Base-by-base conservation (phyloP, 2,113 vertebrate species). In the Oceanodroma tethys region DNA sequence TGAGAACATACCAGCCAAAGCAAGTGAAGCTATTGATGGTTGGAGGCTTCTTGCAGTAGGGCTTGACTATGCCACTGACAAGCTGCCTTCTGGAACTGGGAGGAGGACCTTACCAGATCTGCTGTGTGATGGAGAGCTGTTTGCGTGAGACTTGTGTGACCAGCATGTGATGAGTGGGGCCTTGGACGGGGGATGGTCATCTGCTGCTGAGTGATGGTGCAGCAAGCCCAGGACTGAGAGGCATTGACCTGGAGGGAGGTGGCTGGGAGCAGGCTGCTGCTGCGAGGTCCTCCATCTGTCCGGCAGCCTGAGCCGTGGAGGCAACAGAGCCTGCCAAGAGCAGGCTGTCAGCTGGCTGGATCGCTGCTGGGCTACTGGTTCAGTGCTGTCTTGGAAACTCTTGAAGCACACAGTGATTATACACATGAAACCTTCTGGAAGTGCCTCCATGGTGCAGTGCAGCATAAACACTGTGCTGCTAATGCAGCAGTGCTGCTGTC, bases 401-500 rank as follows among this genome's bases (percentile, higher is more conserved):
- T 36, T 0, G 1, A 25, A 81, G 79, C 10, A 2, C 5, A 1
- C 29, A 0, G 11, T 27, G 78, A 19, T 82, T 23, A 36, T 52
- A 70, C 32, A 2, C 4, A 1, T 36, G 80, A 56, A 59, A 12
- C 85, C 45, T 7, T 47, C 70, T 93, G 94, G 92, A 65, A 27
- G 34, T 75, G 74, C n/a, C 85, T 82, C 29, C 5, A 0, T 82
- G 92, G 95, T 95, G 95, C 96, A 95, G 81, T 93, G 92, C 94
- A 94, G 96, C 60, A 21, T 1, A 52, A 80, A 30, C 25, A 5
- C 43, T 52, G 90, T 81, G 67, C 83, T 81, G 67, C 83, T 95
- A 19, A 52, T 76, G 92, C 92, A 89, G 92, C 76, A 68, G 11
- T 55, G 84, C 81, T 91, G 76, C 72, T 91, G 6, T 3, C 65